phyloP scores from a whole-genome alignment of 2,113 vertebrate species.

The Xyrauchen texanus region DNA sequence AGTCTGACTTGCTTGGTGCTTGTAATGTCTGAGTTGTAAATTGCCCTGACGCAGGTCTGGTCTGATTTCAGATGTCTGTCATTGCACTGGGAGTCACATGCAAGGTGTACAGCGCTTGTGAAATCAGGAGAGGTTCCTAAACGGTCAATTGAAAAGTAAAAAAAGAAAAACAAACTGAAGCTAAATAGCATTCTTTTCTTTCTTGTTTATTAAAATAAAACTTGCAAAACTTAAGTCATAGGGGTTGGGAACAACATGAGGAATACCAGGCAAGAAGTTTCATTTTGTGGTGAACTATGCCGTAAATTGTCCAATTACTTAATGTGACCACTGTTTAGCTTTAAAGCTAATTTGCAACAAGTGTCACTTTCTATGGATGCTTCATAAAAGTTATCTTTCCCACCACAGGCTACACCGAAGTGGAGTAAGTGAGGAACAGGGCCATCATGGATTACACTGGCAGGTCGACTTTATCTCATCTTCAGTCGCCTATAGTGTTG shows the following conservation, averaged over 20 bases:
- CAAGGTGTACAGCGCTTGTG: not conserved
- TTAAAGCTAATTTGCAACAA: not conserved
- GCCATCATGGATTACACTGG: conserved; percentile 22
- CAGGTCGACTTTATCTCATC: conserved; percentile 42
- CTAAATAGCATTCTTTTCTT: no score
- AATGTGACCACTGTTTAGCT: not conserved
- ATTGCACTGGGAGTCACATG: conserved; percentile 14
- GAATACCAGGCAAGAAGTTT: no score
- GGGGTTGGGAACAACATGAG: no score
- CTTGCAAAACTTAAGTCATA: no score
- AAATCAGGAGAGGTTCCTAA: conserved; percentile 1
- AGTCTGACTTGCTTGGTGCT: conserved; percentile 22
- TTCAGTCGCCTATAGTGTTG: conserved; percentile 14
- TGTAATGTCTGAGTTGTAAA: conserved; percentile 28
- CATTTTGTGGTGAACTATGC: no score
- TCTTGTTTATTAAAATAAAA: no score
- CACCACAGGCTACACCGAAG: conserved; percentile 2
- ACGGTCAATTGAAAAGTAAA: not conserved
- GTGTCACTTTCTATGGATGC: not conserved
- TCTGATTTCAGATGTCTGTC: conserved; percentile 15
- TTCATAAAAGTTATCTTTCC: not conserved
- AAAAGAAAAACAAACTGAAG: conserved; percentile 1
- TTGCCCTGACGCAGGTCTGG: not conserved
- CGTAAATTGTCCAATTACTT: not conserved
- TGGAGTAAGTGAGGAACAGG: conserved; percentile 15